Conservation (phyloP, 1,140 invertebrate species). For the Nomia melanderi region DNA sequence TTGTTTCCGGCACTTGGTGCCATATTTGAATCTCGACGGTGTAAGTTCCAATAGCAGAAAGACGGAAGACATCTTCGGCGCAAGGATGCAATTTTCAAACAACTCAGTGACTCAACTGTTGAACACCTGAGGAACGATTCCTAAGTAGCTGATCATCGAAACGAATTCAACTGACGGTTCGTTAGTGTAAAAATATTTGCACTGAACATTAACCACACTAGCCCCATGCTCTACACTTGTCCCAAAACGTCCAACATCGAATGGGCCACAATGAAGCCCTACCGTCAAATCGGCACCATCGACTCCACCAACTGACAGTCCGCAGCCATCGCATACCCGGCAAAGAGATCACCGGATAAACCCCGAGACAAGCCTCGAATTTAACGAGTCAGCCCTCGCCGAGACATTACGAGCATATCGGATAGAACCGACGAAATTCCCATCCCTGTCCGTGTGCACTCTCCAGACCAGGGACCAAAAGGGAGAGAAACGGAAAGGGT, state of each 20-base stretch:
- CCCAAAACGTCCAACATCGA: background rate
- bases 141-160: too few relatives aligned
- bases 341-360: conserved; percentile 15
- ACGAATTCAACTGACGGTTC: too few relatives aligned
- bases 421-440: conserved; percentile 37
- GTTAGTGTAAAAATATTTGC: background rate
- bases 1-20: too few relatives aligned
- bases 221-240: background rate
- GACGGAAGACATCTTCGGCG: too few relatives aligned
- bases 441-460: background rate
- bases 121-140: too few relatives aligned
- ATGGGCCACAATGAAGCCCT: background rate
- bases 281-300: background rate
- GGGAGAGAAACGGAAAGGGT: too few relatives aligned
- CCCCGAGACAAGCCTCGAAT: conserved; percentile 4
- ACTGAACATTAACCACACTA: background rate
- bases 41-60: too few relatives aligned
- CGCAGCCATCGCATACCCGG: conserved; percentile 5
- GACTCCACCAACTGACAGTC: background rate
- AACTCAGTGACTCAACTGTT: too few relatives aligned
- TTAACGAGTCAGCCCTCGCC: conserved; percentile 14
- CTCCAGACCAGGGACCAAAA: too few relatives aligned
- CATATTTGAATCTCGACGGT: too few relatives aligned
- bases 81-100: too few relatives aligned
- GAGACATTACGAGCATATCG: conserved; percentile 11